Percentiles rank a stretch among this genome's conserved stretches.
These are phyloP conservation scores for Bergia sp. DNA, from an alignment of 92 coral and sea anemone species.

Conservation along the genomic window DNA sequence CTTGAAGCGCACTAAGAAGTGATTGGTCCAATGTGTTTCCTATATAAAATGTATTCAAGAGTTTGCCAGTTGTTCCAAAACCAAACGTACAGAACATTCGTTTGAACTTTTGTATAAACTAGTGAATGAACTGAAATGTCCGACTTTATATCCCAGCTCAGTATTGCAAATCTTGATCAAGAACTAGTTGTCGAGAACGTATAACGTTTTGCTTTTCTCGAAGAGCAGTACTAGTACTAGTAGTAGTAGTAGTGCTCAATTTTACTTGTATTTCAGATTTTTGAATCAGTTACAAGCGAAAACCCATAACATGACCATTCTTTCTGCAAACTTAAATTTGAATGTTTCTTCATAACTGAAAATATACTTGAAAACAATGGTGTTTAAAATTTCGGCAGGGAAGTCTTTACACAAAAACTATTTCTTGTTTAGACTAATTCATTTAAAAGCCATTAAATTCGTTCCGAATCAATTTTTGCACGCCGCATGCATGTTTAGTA, in stretches of 20 bases:
- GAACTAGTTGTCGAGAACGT: background rate
- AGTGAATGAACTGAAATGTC: no score
- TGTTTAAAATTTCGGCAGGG: background rate
- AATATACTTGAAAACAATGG: background rate
- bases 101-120: no score
- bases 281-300: background rate
- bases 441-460: background rate
- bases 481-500: background rate
- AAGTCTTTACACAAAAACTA: background rate
- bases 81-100: no score
- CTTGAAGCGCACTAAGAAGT: no score
- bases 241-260: no score
- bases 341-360: background rate
- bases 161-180: no score
- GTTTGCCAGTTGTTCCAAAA: no score
- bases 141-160: no score
- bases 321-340: background rate
- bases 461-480: background rate
- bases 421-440: background rate
- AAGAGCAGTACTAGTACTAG: background rate
- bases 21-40: no score
- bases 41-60: no score
- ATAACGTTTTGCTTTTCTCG: background rate
- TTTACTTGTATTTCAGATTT: no score
- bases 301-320: background rate